These are phyloP conservation scores for Octodon degus DNA, from an alignment of 2,113 vertebrate genomes.

Conservation along the genomic window DNA sequence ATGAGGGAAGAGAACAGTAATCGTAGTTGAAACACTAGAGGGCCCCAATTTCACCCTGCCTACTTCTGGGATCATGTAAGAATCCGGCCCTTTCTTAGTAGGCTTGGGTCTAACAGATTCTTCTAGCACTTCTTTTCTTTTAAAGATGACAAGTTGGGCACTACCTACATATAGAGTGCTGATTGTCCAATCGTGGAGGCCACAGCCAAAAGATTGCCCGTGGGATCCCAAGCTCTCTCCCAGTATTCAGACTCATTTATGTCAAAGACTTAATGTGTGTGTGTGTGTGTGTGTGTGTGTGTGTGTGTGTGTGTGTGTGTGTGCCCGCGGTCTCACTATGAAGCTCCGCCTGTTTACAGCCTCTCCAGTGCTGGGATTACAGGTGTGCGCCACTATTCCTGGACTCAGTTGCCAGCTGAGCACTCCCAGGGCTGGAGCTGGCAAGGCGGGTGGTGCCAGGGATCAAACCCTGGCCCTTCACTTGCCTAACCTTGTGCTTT, in stretches of 20 bases:
- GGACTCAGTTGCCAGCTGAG: too few relatives aligned
- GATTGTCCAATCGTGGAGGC: conserved; percentile 28
- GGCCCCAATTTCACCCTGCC: not conserved
- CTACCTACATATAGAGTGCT: not conserved
- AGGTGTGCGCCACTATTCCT: too few relatives aligned
- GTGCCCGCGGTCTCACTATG: too few relatives aligned
- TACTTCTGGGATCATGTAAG: not conserved
- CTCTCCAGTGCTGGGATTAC: too few relatives aligned
- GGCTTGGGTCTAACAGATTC: conserved; percentile 59
- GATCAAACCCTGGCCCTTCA: too few relatives aligned
- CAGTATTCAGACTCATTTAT: not conserved
- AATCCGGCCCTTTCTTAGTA: not conserved
- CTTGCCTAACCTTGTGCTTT: too few relatives aligned
- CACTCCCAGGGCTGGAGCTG: too few relatives aligned
- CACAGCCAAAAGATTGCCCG: not conserved
- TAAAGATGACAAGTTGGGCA: conserved; percentile 43
- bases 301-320: too few relatives aligned
- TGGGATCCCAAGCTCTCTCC: conserved; percentile 1
- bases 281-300: too few relatives aligned
- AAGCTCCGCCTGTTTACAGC: too few relatives aligned
- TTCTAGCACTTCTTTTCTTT: conserved; percentile 66
- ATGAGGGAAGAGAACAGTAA: conserved; percentile 67
- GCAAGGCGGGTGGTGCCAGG: too few relatives aligned
- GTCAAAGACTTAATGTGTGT: not conserved
- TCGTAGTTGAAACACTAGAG: not conserved